Percentiles rank a stretch among this genome's conserved stretches.
phyloP scores from a whole-genome alignment of 2,888 invertebrate genomes.

The Penaeus monodon region DNA sequence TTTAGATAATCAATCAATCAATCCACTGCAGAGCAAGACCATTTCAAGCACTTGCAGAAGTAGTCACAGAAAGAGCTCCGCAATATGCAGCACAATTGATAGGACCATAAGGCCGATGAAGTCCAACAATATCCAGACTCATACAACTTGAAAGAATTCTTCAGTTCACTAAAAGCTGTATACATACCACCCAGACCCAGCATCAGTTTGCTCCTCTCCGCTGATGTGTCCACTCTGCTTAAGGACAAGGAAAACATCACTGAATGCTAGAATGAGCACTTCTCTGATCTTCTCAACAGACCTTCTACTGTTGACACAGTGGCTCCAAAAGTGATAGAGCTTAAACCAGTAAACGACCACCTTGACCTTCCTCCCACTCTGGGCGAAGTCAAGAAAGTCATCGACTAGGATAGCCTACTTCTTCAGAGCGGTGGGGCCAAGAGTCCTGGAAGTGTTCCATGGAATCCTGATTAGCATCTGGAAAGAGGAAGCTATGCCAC shows the following conservation, averaged over 20 bases:
- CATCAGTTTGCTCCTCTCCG: not conserved
- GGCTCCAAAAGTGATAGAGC: no score
- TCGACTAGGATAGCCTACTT: constrained; percentile 12
- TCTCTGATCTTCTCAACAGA: not conserved
- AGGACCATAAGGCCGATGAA: not conserved
- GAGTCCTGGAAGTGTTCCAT: constrained; percentile 7
- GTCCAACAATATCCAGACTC: not conserved
- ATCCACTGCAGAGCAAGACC: not conserved
- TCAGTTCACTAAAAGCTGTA: constrained; percentile 1
- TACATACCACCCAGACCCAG: not conserved
- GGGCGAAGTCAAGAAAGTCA: not conserved
- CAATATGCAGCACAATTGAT: constrained; percentile 8
- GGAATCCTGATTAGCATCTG: constrained; percentile 2
- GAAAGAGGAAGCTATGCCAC: constrained; percentile 17
- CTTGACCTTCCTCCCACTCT: not conserved
- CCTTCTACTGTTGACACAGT: not conserved
- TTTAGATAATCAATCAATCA: no score
- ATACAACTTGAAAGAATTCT: not conserved
- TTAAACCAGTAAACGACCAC: not conserved
- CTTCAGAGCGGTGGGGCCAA: not conserved
- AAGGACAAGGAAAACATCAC: constrained; percentile 15
- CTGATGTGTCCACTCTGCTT: not conserved
- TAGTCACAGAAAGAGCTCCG: not conserved
- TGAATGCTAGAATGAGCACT: not conserved
- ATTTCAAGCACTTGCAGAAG: not conserved